phyloP scores from a whole-genome alignment of 2,797 vertebrate genomes.

The Poeciliopsis turneri region DNA sequence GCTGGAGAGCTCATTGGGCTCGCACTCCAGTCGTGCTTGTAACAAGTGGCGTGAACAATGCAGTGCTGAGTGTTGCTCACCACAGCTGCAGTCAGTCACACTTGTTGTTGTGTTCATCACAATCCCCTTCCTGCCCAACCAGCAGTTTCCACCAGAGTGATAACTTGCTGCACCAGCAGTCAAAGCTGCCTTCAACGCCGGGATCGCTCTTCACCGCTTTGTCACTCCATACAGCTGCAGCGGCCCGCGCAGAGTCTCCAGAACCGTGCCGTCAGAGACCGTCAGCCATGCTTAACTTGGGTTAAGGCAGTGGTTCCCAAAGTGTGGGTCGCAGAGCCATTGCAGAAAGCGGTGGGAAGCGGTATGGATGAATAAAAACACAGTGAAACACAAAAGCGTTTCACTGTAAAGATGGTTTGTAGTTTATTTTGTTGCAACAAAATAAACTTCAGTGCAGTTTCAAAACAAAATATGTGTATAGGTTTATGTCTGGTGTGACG shows the following conservation, averaged over 20 bases:
- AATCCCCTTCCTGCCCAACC: constrained; percentile 46
- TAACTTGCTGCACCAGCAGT: constrained; percentile 65
- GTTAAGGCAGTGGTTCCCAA: neutral
- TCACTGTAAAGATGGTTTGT: too few species aligned
- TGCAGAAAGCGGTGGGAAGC: too few species aligned
- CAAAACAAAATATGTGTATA: too few species aligned
- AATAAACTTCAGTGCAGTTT: too few species aligned
- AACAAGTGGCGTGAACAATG: constrained; percentile 41
- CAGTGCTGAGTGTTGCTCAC: constrained; percentile 42
- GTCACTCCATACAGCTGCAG: constrained; percentile 34
- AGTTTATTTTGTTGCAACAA: too few species aligned
- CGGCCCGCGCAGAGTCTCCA: constrained; percentile 40
- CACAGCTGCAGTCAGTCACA: constrained; percentile 49
- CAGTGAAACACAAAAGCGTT: too few species aligned
- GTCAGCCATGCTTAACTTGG: constrained; percentile 32
- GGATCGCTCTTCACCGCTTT: constrained; percentile 45
- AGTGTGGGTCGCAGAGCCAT: too few species aligned
- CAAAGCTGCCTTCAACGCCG: constrained; percentile 65
- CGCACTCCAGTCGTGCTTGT: constrained; percentile 33
- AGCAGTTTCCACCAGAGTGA: constrained; percentile 65
- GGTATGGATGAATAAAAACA: too few species aligned
- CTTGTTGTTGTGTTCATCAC: constrained; percentile 51
- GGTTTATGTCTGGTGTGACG: too few species aligned
- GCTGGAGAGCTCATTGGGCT: constrained; percentile 21
- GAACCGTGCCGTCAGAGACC: constrained; percentile 38